Percentiles rank a stretch among this genome's conserved stretches.
These are phyloP conservation scores for Sinocyclocheilus rhinocerous DNA, from an alignment of 2,113 vertebrate genomes.

Conservation along the genomic window DNA sequence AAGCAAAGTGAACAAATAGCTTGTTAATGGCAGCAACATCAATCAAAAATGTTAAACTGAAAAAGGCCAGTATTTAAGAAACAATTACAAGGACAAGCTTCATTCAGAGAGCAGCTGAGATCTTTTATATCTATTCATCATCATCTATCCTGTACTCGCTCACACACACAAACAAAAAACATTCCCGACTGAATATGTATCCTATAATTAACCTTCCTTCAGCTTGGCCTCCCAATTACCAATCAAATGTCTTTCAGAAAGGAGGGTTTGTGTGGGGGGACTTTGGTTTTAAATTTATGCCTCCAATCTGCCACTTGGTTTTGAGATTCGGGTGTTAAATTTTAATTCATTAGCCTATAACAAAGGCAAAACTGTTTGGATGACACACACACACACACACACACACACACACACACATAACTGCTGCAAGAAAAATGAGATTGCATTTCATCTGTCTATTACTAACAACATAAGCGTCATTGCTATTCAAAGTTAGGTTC, in stretches of 20 bases:
- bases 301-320: conserved; percentile 4
- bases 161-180: not conserved
- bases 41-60: not conserved
- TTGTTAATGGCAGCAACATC: not conserved
- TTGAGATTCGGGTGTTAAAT: conserved; percentile 18
- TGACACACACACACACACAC: not conserved
- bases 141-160: not conserved
- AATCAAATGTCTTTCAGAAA: conserved; percentile 38
- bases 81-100: not conserved
- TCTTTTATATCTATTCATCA: conserved; percentile 16
- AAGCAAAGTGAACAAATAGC: not conserved
- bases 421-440: not conserved
- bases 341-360: conserved; percentile 1
- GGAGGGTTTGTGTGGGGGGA: not conserved
- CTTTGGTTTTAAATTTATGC: not conserved
- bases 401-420: not conserved
- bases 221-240: conserved; percentile 29
- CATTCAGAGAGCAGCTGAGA: conserved; percentile 41
- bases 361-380: conserved; percentile 24
- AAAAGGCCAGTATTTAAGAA: not conserved
- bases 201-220: conserved; percentile 41
- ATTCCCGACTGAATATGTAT: conserved; percentile 30
- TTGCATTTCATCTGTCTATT: not conserved
- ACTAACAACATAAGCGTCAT: not conserved
- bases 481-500: not conserved